Evolutionary conservation across 2,113 vertebrate species (phyloP).

Genomic region (Manacus vitellinus): DNA sequence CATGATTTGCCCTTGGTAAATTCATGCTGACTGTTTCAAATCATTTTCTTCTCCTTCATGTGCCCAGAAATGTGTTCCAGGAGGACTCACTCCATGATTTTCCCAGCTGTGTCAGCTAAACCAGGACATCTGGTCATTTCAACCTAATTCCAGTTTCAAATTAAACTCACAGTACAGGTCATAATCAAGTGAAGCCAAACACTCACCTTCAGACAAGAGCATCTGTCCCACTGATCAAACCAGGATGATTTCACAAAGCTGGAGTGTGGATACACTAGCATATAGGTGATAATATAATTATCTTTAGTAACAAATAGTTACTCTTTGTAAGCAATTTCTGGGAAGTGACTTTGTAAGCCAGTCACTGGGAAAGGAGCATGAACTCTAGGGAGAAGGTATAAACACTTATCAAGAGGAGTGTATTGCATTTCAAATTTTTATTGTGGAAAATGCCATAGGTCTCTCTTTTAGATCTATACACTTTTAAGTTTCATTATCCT

Average conservation of each 20-base stretch:
- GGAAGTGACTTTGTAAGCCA: neutral
- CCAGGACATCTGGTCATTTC: conserved; percentile 48
- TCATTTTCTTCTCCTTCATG: conserved; percentile 23
- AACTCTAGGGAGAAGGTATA: neutral
- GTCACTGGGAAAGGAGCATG: neutral
- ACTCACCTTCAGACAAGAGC: conserved; percentile 30
- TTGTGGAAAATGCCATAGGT: neutral
- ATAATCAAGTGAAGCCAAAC: neutral
- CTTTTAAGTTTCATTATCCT: neutral
- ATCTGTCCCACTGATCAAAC: neutral
- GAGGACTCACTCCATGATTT: conserved; percentile 37
- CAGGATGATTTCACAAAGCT: neutral
- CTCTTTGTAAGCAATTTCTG: neutral
- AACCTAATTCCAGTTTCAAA: conserved; percentile 49
- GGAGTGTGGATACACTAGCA: neutral
- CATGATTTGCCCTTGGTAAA: conserved; percentile 51
- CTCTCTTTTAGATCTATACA: neutral
- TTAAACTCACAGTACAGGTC: conserved; percentile 2
- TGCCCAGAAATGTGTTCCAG: conserved; percentile 29
- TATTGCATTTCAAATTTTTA: neutral
- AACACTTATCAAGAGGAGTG: neutral
- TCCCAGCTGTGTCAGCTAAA: conserved; percentile 55
- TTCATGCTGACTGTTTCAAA: conserved; percentile 31
- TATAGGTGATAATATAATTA: neutral
- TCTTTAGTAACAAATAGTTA: neutral